Evolutionary conservation across 2,113 vertebrate genomes (phyloP), one percentile per base, ranked within the genome.

Genomic region (Perca schrenkii): DNA sequence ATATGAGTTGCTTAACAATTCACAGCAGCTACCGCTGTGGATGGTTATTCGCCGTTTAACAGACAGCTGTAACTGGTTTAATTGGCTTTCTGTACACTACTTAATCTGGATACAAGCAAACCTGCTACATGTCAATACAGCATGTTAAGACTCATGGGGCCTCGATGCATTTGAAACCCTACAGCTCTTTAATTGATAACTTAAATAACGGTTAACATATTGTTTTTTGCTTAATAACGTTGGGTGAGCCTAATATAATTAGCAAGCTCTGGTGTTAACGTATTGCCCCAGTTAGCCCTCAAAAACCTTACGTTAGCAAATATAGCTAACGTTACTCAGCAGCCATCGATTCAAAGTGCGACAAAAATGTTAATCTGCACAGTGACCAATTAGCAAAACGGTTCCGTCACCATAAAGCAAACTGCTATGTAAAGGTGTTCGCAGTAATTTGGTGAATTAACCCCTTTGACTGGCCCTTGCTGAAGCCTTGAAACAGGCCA

Each of bases 401-500:
- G 28, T 4, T 16, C 21, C 0, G 46, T 11, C 25, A 22, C 11
- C 12, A n/a, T 17, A n/a, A 7, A 34, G 11, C 21, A n/a, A 63
- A 52, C 34, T 65, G 72, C 14, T 43, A 2, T 36, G 43, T 13
- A 1, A 19, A 66, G 11, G 28, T 65, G 22, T 63, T 52, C 0
- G 22, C 40, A 34, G 17, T 25, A 58, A 56, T 64, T 34, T 34
- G 7, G 14, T 8, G 58, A 65, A 70, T 58, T 43, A 71, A 80
- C 14, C 28, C 43, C 34, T 28, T n/a, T n/a, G 74, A 60, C 68
- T 77, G 81, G 28, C 49, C 71, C n/a, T 81, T 76, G 50, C 53
- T 56, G 62, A 52, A 69, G 56, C 85, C 78, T 53, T 49, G 40
- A 80, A 67, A 68, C 67, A 88, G 93, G 91, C 91, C 92, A 88